These are phyloP conservation scores for Cirrhinus mrigala DNA, from an alignment of 2,797 vertebrate genomes.

Conservation along the genomic window DNA sequence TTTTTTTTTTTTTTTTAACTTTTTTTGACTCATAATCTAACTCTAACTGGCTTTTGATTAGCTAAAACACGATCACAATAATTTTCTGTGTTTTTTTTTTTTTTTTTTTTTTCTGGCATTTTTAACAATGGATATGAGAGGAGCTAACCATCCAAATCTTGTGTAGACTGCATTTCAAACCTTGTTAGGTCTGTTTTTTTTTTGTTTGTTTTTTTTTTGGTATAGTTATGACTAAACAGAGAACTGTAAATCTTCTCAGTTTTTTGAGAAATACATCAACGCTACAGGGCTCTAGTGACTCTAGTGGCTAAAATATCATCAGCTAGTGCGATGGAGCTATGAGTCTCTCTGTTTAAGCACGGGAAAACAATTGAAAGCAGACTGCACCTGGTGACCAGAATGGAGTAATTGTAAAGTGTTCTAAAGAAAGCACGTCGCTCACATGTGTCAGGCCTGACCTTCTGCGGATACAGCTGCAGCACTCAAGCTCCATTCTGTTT, in stretches of 20 bases:
- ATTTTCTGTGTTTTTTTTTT: background rate
- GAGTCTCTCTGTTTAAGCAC: slow-evolving; percentile 42
- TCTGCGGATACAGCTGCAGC: background rate
- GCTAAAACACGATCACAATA: background rate
- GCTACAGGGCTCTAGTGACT: slow-evolving; percentile 2
- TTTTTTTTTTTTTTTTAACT: background rate
- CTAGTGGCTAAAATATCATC: slow-evolving; percentile 16
- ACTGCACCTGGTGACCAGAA: background rate
- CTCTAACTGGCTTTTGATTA: background rate
- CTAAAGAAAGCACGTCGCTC: background rate
- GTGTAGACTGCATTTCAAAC: background rate
- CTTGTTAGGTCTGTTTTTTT: slow-evolving; percentile 1
- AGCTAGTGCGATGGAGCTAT: slow-evolving; percentile 11
- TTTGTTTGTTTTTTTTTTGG: background rate
- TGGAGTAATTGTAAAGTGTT: slow-evolving; percentile 18
- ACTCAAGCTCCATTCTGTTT: slow-evolving; percentile 8
- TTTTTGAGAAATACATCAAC: slow-evolving; percentile 25
- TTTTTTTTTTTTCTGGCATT: background rate
- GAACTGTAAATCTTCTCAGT: slow-evolving; percentile 56
- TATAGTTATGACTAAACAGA: slow-evolving; percentile 28
- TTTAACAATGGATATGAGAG: background rate
- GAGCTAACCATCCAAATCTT: background rate
- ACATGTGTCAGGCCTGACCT: background rate
- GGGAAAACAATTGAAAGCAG: slow-evolving; percentile 12
- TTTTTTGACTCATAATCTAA: background rate